A percentile compares a stretch with the other conserved stretches of the same genome.
Evolutionary conservation across 2,888 invertebrate species (phyloP).

Genomic region (Drosophila prostipennis): DNA sequence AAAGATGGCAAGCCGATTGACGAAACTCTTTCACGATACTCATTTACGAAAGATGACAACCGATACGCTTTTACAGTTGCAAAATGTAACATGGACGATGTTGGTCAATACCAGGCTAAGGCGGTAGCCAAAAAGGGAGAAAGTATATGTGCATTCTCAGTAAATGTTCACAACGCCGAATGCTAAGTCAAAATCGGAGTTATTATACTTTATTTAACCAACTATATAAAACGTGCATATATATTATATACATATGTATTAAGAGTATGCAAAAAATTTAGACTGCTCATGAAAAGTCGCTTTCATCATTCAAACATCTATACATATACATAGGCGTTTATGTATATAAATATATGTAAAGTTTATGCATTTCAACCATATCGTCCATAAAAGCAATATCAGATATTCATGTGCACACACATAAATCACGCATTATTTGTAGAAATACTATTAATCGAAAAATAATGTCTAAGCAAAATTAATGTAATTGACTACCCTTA

Average conservation of each 20-base stretch:
- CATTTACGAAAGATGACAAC: constrained; percentile 92
- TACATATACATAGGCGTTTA: constrained; percentile 39
- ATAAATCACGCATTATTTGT: constrained; percentile 22
- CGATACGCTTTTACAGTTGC: constrained; percentile 92
- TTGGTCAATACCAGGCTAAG: constrained; percentile 94
- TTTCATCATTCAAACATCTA: constrained; percentile 33
- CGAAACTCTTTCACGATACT: constrained; percentile 90
- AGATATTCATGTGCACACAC: constrained; percentile 15
- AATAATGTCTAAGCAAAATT: constrained; percentile 10
- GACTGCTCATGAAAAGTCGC: constrained; percentile 59
- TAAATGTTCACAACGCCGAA: constrained; percentile 88
- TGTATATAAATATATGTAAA: constrained; percentile 43
- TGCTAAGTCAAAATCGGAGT: constrained; percentile 33
- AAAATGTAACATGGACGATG: constrained; percentile 89
- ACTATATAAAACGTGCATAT: constrained; percentile 8
- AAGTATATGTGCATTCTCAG: constrained; percentile 92
- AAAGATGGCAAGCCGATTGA: constrained; percentile 96
- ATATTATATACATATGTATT: constrained; percentile 10
- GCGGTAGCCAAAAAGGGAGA: constrained; percentile 94
- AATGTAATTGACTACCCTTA: constrained; percentile 10
- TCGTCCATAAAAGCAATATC: constrained; percentile 5
- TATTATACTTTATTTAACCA: background rate
- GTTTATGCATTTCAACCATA: constrained; percentile 37
- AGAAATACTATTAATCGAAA: constrained; percentile 17
- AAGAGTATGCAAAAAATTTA: constrained; percentile 46